A percentile compares a stretch with the other conserved stretches of the same genome.
Evolutionary conservation across 2,797 vertebrate species (phyloP).

Genomic region (Sebastes goodei): DNA sequence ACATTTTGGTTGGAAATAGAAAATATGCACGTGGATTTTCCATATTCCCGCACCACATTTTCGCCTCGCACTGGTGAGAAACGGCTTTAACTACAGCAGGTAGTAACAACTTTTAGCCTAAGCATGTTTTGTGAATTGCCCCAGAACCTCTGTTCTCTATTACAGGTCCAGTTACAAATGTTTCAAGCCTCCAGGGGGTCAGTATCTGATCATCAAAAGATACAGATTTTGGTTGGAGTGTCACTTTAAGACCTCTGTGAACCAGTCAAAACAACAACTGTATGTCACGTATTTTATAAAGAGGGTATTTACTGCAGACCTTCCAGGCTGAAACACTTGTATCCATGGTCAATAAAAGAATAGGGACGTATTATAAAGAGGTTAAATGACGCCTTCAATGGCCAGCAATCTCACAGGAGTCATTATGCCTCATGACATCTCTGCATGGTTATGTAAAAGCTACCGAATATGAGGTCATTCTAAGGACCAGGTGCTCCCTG

Average conservation of each 20-base stretch:
- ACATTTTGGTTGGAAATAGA: too few relatives aligned
- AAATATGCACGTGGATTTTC: too few relatives aligned
- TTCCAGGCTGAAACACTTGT: not conserved
- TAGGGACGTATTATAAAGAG: slow-evolving; percentile 7
- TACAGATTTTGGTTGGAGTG: not conserved
- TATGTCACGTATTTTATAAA: not conserved
- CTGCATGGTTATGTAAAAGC: slow-evolving; percentile 58
- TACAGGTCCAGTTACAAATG: not conserved
- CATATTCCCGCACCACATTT: too few relatives aligned
- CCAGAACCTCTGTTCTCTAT: not conserved
- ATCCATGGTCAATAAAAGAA: slow-evolving; percentile 20
- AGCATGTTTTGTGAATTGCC: not conserved
- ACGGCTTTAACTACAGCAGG: too few relatives aligned
- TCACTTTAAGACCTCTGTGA: not conserved
- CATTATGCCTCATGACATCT: slow-evolving; percentile 57
- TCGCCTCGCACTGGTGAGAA: too few relatives aligned
- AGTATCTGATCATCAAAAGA: not conserved
- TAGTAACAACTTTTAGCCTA: not conserved
- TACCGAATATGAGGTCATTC: slow-evolving; percentile 62
- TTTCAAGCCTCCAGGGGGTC: not conserved
- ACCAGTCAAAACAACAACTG: slow-evolving; percentile 1
- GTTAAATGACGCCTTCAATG: slow-evolving; percentile 53
- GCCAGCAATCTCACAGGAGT: slow-evolving; percentile 54
- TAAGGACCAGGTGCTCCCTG: slow-evolving; percentile 54
- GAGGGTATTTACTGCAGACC: slow-evolving; percentile 8